Conservation (phyloP, 2,888 invertebrate species). For the Pseudococcus longispinus region DNA sequence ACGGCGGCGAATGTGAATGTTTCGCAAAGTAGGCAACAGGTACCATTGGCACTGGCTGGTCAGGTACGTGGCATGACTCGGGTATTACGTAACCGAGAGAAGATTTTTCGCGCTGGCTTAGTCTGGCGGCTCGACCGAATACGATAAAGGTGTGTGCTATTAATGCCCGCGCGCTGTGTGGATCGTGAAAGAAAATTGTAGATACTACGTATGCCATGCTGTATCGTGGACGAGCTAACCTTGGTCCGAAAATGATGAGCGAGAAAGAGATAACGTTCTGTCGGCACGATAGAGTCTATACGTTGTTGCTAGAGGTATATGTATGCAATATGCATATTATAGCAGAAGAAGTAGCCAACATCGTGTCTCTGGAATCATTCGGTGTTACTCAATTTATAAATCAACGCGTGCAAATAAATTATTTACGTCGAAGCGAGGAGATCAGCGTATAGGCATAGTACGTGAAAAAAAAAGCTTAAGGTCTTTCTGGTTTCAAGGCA, state of each 20-base stretch:
- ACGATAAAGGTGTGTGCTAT: not conserved
- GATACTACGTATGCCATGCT: not conserved
- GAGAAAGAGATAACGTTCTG: not conserved
- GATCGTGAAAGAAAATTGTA: not conserved
- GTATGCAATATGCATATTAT: not conserved
- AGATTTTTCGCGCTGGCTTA: not conserved
- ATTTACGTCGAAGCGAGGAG: not conserved
- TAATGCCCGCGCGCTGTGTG: too few relatives aligned
- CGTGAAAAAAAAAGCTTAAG: not conserved
- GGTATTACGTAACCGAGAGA: not conserved
- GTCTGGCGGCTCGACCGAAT: not conserved
- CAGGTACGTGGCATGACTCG: not conserved
- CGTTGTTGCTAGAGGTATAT: too few relatives aligned
- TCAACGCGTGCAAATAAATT: slow-evolving; percentile 27
- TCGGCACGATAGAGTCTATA: too few relatives aligned
- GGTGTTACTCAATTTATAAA: slow-evolving; percentile 20
- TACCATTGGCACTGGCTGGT: not conserved
- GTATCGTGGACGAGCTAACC: not conserved
- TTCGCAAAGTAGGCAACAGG: not conserved
- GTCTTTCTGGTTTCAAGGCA: not conserved
- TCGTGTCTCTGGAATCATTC: not conserved
- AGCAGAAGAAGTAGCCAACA: not conserved
- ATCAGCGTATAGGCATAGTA: not conserved
- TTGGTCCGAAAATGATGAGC: not conserved
- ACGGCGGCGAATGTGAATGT: too few relatives aligned